Base-by-base conservation (phyloP, 2,113 vertebrate species). In the Glaucomys volans region DNA sequence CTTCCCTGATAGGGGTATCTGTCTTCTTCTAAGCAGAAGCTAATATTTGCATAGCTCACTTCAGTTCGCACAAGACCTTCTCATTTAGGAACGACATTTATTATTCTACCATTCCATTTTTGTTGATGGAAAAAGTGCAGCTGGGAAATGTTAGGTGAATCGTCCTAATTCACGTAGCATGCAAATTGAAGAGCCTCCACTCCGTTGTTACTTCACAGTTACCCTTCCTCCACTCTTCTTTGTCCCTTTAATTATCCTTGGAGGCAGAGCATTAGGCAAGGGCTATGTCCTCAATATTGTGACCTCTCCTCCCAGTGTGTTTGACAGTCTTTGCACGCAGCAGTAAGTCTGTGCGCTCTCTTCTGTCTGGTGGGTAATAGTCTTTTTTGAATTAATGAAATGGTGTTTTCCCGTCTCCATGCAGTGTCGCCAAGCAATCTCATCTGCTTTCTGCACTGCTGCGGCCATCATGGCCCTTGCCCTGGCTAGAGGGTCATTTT, bases 401-500 rank as follows among this genome's bases (percentile, higher is more conserved):
- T 13, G 40, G 35, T 40, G 44, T 16, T 71, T 94, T 79, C 59
- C 93, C 35, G 89, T 72, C 52, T 77, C 30, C 2, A 26, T 7
- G 32, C 7, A 24, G 30, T 20, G 13, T 81, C n/a, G 50, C 71
- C 28, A 12, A 72, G 50, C 18, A 2, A n/a, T 13, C 42, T 18
- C 75, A 44, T 90, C 79, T 84, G 79, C 85, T 54, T 0, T 30
- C 16, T 30, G n/a, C 8, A 3, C 8, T 3, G 5, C 47, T 22
- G 30, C 81, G n/a, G 40, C 67, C 59, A 87, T 69, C 50, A 35
- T 9, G 24, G 71, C 79, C 20, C 28, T 42, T 42, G 75, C 75
- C 85, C 40, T 85, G 93, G 95, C 91, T 69, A 67, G 26, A 90
- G 14, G 91, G 76, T 66, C 66, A 66, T 5, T 47, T 95, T 95